These are phyloP conservation scores for Micropoecilia bifurca DNA, from an alignment of 2,797 vertebrate species.

Conservation along the genomic window DNA sequence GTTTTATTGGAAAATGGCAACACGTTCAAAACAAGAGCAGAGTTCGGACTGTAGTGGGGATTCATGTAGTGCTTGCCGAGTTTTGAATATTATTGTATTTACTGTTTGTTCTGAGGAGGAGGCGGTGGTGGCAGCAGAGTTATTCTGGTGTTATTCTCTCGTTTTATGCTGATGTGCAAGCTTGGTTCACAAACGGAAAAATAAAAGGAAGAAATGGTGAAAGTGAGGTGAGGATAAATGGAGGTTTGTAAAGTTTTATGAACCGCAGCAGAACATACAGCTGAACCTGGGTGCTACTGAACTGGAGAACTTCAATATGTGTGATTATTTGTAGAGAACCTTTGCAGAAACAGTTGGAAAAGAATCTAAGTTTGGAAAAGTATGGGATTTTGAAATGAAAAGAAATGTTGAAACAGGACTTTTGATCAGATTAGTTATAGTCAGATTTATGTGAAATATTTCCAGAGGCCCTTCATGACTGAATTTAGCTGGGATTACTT, in stretches of 20 bases:
- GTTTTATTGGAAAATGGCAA: constrained; percentile 6
- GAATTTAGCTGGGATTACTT: background rate
- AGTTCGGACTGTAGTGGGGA: background rate
- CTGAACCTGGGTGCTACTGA: background rate
- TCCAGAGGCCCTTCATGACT: background rate
- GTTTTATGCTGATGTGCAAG: constrained; percentile 21
- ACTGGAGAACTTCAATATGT: background rate
- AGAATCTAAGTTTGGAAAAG: background rate
- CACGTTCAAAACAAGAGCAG: background rate
- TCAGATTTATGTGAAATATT: background rate
- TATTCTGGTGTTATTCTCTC: background rate
- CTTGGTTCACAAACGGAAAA: constrained; percentile 20
- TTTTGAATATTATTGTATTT: background rate
- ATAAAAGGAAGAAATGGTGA: background rate
- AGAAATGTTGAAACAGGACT: background rate
- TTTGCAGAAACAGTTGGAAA: background rate
- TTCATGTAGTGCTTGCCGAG: background rate
- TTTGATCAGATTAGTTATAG: background rate
- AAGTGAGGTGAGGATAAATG: background rate
- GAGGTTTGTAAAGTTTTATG: background rate
- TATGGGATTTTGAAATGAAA: background rate
- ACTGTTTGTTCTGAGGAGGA: background rate
- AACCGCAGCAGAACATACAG: background rate
- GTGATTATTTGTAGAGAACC: background rate
- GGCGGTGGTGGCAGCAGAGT: background rate